A percentile compares a stretch with the other conserved stretches of the same genome.
Conservation (phyloP, 2,113 vertebrate genomes). For the Aphyosemion australe region DNA sequence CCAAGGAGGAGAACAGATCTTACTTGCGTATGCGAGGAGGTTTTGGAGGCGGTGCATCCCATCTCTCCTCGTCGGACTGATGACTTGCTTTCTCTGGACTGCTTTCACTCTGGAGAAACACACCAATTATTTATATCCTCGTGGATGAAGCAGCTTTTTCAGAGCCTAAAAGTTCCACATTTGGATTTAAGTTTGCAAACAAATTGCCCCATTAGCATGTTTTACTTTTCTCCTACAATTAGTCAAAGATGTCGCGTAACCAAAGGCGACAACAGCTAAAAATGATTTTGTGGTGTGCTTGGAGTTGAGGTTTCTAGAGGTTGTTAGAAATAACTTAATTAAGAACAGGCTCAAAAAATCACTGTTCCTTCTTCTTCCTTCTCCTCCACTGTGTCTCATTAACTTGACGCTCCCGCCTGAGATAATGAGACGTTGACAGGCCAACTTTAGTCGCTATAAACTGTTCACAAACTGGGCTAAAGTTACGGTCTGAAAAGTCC, state of each 20-base stretch:
- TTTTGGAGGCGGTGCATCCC: conserved; percentile 95
- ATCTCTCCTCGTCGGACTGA: conserved; percentile 84
- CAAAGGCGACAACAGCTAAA: background rate
- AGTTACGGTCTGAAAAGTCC: background rate
- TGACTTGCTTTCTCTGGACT: conserved; percentile 84
- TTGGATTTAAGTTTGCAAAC: background rate
- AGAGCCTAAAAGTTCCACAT: no score
- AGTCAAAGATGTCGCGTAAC: background rate
- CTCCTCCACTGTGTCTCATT: conserved; percentile 39
- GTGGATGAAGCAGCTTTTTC: no score
- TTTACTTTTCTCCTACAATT: background rate
- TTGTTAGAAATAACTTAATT: background rate
- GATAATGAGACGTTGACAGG: conserved; percentile 26
- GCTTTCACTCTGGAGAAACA: conserved; percentile 84
- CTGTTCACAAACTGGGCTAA: conserved; percentile 12
- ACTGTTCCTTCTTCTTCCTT: conserved; percentile 10
- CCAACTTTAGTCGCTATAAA: conserved; percentile 10
- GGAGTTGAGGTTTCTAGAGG: conserved; percentile 6
- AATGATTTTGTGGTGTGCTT: background rate
- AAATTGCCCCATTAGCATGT: no score
- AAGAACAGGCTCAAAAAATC: conserved; percentile 20
- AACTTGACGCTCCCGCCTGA: conserved; percentile 24
- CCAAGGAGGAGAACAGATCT: background rate
- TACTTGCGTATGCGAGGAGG: conserved; percentile 95
- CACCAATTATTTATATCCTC: background rate